Evolutionary conservation across 2,888 invertebrate species (phyloP).

Genomic region (Plusia festucae): DNA sequence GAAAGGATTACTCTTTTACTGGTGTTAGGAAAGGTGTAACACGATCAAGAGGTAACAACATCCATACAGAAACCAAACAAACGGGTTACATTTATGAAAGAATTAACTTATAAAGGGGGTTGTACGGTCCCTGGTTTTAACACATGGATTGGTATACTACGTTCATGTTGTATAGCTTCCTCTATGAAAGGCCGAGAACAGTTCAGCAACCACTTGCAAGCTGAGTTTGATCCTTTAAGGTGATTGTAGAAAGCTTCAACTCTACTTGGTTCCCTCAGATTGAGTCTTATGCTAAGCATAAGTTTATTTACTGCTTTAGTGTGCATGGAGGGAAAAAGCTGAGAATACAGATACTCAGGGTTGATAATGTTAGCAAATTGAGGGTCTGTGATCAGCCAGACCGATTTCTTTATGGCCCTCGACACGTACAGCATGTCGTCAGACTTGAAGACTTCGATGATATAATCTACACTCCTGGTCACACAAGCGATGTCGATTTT

Average conservation of each 20-base stretch:
- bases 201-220: constrained; percentile 75
- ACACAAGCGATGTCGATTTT: constrained; percentile 75
- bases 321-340: constrained; percentile 74
- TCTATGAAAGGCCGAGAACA: constrained; percentile 74
- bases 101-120: too few relatives aligned
- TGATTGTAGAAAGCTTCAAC: constrained; percentile 76
- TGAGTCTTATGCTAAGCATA: constrained; percentile 70
- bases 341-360: constrained; percentile 70
- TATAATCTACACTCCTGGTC: constrained; percentile 69
- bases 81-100: too few relatives aligned
- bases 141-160: constrained; percentile 40
- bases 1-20: too few relatives aligned
- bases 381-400: constrained; percentile 76
- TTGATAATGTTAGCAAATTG: constrained; percentile 76
- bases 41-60: too few relatives aligned
- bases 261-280: constrained; percentile 72
- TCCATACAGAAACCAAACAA: too few relatives aligned
- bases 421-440: constrained; percentile 77
- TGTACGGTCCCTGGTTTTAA: too few relatives aligned
- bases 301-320: constrained; percentile 74
- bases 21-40: too few relatives aligned
- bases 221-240: constrained; percentile 58
- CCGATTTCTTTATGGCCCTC: constrained; percentile 72
- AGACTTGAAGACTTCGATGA: constrained; percentile 71
- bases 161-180: constrained; percentile 61